A percentile compares a stretch with the other conserved stretches of the same genome.
Conservation (phyloP, 2,888 invertebrate genomes). For the Drosophila nr. medialis region DNA sequence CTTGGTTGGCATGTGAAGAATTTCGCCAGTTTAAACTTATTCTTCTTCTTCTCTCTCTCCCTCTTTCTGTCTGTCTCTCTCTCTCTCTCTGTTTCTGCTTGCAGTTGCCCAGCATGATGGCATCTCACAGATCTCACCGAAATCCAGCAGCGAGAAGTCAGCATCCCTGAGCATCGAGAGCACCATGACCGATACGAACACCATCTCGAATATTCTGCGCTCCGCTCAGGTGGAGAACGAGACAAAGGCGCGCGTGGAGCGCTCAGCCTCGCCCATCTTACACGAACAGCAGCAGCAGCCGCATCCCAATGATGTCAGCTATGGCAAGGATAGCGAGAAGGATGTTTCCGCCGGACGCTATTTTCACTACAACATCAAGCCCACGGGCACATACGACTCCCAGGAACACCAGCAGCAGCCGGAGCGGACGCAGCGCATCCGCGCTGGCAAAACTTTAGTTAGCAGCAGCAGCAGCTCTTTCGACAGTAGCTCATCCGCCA, state of each 20-base stretch:
- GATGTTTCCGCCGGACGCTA: conserved; percentile 81
- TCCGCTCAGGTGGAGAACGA: conserved; percentile 76
- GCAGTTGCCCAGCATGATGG: conserved; percentile 69
- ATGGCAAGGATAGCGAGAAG: conserved; percentile 68
- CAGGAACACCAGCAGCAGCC: conserved; percentile 59
- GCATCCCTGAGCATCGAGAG: conserved; percentile 72
- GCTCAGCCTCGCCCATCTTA: conserved; percentile 87
- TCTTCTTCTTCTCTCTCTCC: conserved; percentile 2
- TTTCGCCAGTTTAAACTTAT: conserved; percentile 27
- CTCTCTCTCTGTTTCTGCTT: conserved; percentile 19
- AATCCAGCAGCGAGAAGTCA: conserved; percentile 85
- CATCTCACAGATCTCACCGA: conserved; percentile 90
- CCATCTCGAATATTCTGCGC: conserved; percentile 37
- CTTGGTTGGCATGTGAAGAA: conserved; percentile 27
- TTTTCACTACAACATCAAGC: conserved; percentile 84
- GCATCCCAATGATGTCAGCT: conserved; percentile 77
- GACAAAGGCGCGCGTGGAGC: conserved; percentile 84
- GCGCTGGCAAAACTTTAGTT: conserved; percentile 79
- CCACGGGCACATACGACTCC: conserved; percentile 79
- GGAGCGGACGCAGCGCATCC: conserved; percentile 77
- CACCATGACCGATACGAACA: conserved; percentile 67
- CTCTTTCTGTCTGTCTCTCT: conserved; percentile 4
- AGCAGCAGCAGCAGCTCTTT: conserved; percentile 27
- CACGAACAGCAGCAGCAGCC: conserved; percentile 85
- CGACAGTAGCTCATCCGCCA: conserved; percentile 28